phyloP scores from a whole-genome alignment of 2,888 invertebrate species.

The Agonopterix heracliana region DNA sequence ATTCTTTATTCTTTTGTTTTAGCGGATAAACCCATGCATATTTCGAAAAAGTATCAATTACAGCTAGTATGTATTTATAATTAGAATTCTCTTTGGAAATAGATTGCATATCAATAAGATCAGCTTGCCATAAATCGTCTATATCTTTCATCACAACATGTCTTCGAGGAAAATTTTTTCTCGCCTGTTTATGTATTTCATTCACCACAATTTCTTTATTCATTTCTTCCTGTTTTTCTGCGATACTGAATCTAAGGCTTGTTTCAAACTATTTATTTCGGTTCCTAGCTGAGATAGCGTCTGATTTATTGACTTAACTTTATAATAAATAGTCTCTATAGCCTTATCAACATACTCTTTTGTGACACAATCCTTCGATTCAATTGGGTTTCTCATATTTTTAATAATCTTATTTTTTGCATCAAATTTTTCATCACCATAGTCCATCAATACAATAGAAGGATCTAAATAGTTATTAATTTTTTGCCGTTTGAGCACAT shows the following conservation, averaged over 20 bases:
- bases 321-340: neutral
- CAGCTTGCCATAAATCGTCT: too few relatives aligned
- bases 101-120: too few relatives aligned
- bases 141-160: neutral
- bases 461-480: neutral
- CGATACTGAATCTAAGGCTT: too few relatives aligned
- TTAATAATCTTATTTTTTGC: neutral
- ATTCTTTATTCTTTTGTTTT: too few relatives aligned
- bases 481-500: neutral
- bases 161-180: constrained; percentile 36
- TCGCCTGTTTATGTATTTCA: constrained; percentile 11
- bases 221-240: neutral
- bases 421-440: neutral
- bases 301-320: neutral
- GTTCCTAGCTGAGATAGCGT: too few relatives aligned
- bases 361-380: neutral
- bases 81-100: neutral
- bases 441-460: neutral
- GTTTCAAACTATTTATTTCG: too few relatives aligned
- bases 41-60: too few relatives aligned
- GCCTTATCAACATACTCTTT: neutral
- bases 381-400: neutral
- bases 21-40: too few relatives aligned
- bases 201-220: constrained; percentile 6
- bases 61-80: too few relatives aligned